Conservation (phyloP, 1,140 invertebrate genomes). For the Hypothenemus hampei region DNA sequence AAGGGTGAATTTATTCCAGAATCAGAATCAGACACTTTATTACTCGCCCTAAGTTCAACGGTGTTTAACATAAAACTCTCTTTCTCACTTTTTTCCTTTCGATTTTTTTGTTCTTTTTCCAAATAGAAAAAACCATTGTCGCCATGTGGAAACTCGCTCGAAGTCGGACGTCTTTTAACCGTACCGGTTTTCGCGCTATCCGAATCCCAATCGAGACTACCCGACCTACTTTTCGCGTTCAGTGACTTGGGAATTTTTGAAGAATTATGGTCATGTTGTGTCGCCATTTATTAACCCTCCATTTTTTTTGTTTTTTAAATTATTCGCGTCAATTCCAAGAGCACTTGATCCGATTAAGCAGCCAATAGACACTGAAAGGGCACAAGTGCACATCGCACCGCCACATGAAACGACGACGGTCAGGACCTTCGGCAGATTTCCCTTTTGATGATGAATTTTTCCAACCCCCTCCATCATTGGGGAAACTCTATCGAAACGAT, state of each 20-base stretch:
- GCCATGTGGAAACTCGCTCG: constrained; percentile 43
- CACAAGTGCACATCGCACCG: constrained; percentile 25
- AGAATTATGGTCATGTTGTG: too few relatives aligned
- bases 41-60: constrained; percentile 13
- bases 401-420: constrained; percentile 13
- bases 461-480: constrained; percentile 21
- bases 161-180: constrained; percentile 56
- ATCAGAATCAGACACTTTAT: constrained; percentile 51
- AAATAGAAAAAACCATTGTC: background rate
- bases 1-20: constrained; percentile 56
- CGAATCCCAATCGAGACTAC: constrained; percentile 60
- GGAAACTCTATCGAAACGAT: constrained; percentile 21
- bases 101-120: background rate
- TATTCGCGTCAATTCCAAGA: background rate
- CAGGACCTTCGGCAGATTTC: constrained; percentile 19
- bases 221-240: constrained; percentile 28
- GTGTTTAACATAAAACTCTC: background rate
- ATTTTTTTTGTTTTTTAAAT: background rate
- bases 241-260: constrained; percentile 20
- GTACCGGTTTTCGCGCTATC: constrained; percentile 62
- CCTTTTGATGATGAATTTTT: constrained; percentile 24
- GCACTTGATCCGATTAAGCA: constrained; percentile 20
- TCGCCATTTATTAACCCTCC: background rate
- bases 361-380: constrained; percentile 16
- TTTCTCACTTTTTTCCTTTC: background rate